Evolutionary conservation across 1,140 invertebrate genomes (phyloP).

Genomic region (Leptinotarsa undecemlineata): DNA sequence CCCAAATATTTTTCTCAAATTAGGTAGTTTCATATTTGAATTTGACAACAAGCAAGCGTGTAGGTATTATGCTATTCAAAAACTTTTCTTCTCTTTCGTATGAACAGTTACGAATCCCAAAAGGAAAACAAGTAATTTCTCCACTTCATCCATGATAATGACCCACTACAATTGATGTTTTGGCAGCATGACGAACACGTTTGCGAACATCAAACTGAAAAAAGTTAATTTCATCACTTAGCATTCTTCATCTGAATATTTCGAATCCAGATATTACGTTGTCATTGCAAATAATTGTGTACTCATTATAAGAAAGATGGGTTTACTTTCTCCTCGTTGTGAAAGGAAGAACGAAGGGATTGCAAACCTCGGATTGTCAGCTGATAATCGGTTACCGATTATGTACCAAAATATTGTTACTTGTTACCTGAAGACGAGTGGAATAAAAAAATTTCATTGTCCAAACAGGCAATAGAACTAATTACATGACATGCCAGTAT

Average conservation of each 20-base stretch:
- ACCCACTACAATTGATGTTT: background rate
- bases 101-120: too few species aligned
- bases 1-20: too few species aligned
- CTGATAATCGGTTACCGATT: background rate
- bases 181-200: background rate
- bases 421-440: too few species aligned
- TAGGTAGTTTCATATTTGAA: too few species aligned
- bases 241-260: background rate
- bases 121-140: too few species aligned
- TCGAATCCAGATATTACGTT: background rate
- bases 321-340: background rate
- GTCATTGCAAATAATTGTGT: background rate
- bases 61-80: too few species aligned
- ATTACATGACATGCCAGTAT: background rate
- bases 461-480: background rate
- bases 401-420: background rate
- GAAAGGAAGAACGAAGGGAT: background rate
- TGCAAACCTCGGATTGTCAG: background rate
- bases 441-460: too few species aligned
- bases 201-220: background rate
- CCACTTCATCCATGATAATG: background rate
- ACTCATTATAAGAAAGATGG: background rate
- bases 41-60: too few species aligned
- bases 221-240: background rate
- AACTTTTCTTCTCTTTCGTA: too few species aligned